Percentiles rank a stretch among this genome's conserved stretches.
Conservation (phyloP, 2,888 invertebrate genomes). For the Deroplatys truncata region DNA sequence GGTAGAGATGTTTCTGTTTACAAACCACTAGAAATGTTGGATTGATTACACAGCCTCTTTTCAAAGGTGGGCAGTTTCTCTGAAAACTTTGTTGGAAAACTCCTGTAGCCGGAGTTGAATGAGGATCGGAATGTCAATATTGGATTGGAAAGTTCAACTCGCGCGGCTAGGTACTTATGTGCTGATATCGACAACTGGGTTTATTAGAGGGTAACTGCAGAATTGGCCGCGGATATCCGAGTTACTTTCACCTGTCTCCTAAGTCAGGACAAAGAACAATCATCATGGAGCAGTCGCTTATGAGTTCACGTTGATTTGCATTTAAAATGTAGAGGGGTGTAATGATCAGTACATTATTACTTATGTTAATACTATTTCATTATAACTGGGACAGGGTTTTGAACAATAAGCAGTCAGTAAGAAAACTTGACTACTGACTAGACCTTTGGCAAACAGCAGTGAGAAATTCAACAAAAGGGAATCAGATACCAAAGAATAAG, state of each 20-base stretch:
- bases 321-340: too few species aligned
- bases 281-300: too few species aligned
- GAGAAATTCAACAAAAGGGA: too few species aligned
- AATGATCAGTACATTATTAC: too few species aligned
- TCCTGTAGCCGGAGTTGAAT: neutral
- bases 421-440: too few species aligned
- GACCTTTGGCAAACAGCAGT: too few species aligned
- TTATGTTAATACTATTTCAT: too few species aligned
- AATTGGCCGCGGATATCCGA: neutral
- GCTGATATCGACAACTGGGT: neutral
- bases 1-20: neutral
- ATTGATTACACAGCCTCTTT: neutral
- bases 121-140: neutral
- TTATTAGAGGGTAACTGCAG: neutral
- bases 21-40: neutral
- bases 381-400: too few species aligned
- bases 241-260: neutral
- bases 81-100: neutral
- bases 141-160: neutral
- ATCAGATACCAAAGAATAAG: too few species aligned
- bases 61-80: neutral
- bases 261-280: neutral
- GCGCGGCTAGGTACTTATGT: neutral
- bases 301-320: too few species aligned
- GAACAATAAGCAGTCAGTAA: too few species aligned